Evolutionary conservation across 1,140 invertebrate species (phyloP), one percentile per base, ranked within the genome.

Genomic region (Bursaphelenchus mucronatus): DNA sequence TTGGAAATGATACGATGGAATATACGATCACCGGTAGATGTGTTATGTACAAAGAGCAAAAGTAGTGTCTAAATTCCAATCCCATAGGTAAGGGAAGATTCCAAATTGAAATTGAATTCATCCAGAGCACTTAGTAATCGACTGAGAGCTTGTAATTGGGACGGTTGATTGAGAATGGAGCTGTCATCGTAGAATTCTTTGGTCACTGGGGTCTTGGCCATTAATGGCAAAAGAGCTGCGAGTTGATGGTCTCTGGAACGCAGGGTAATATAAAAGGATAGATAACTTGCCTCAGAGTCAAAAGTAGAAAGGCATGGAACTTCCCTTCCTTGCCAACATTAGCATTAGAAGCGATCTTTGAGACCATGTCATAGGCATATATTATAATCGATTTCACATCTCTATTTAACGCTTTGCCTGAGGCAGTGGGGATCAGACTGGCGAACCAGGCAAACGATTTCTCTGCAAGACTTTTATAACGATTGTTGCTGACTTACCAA

Each of bases 261-360:
- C n/a, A 52, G 39, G 8, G 11, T 44, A 7, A 39, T 39, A n/a
- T 39, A 59, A n/a, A n/a, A 59, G 41, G 41, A 11, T 4, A 9
- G 2, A 66, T 4, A 15, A 68, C 79, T 81, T 82, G 91, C 90
- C 90, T 87, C 61, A 90, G 86, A 78, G 89, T 89, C 8, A 97
- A 86, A 82, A 93, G 95, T 61, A 97, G 88, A 78, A 97, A 94
- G 8, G 96, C 86, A 81, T 97, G 94, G 82, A 97, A 97, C 84
- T 95, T 94, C 40, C 93, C 94, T 85, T 98, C 94, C 82, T 97
- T 97, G 51, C 95, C 95, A 10, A 97, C 84, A 11, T 89, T 87
- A 64, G 89, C 88, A 57, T 89, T 90, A 0, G 88, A 88, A 43
- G 87, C 89, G 52, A 96, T 92, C 83, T 92, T 84, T 41, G 73